A percentile compares a stretch with the other conserved stretches of the same genome.
phyloP scores from a whole-genome alignment of 2,797 vertebrate species.

The Tolypeutes matacus region DNA sequence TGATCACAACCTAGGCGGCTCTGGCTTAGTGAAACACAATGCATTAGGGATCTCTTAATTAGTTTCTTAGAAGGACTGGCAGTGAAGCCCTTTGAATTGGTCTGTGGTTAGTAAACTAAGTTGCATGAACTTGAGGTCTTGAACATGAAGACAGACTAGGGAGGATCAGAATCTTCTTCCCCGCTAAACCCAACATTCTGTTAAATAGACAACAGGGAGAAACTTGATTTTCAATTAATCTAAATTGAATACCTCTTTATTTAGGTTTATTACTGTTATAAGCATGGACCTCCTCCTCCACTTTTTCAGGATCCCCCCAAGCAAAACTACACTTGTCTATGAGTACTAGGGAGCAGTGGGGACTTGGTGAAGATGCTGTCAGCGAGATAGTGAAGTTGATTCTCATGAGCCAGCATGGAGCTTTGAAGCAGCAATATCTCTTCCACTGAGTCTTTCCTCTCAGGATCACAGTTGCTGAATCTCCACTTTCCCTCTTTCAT shows the following conservation, averaged over 20 bases:
- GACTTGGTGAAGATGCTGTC: background rate
- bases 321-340: background rate
- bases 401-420: accelerated
- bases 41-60: background rate
- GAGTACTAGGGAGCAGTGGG: background rate
- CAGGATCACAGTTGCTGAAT: accelerated
- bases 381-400: background rate
- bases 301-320: background rate
- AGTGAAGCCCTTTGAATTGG: background rate
- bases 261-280: background rate
- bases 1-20: background rate
- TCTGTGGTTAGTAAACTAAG: background rate
- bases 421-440: background rate
- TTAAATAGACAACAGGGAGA: background rate
- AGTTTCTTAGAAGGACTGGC: background rate
- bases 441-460: accelerated
- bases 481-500: too few species aligned
- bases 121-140: background rate
- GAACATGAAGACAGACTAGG: background rate
- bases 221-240: background rate
- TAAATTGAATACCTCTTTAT: background rate
- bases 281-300: background rate
- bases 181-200: background rate
- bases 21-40: background rate
- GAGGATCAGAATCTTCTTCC: background rate